Percentiles rank a stretch among this genome's conserved stretches.
These are phyloP conservation scores for Papilio xuthus DNA, from an alignment of 1,140 invertebrate genomes.

Conservation along the genomic window DNA sequence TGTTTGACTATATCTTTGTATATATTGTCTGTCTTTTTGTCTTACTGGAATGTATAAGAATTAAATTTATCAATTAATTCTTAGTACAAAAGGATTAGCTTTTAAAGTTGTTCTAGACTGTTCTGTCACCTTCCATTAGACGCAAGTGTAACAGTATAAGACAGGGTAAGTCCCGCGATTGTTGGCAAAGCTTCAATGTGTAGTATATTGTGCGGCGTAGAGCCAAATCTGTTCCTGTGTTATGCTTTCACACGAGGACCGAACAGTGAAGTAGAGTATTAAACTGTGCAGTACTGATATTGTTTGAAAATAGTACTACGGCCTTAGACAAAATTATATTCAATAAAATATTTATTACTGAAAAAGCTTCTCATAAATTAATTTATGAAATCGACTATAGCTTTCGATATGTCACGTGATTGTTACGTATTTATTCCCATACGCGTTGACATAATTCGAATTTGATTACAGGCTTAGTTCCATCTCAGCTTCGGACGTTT, in stretches of 20 bases:
- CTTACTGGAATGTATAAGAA: background rate
- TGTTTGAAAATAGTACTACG: background rate
- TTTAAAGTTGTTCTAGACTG: conserved; percentile 8
- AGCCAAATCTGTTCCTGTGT: conserved; percentile 33
- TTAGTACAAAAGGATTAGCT: conserved; percentile 14
- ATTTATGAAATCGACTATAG: too few species aligned
- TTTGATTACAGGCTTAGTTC: background rate
- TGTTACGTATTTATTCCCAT: too few species aligned
- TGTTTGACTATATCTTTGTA: background rate
- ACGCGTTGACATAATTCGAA: too few species aligned
- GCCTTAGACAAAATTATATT: too few species aligned
- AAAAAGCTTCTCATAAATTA: too few species aligned
- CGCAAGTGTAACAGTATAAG: conserved; percentile 18
- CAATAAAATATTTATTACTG: too few species aligned
- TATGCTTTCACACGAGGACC: background rate
- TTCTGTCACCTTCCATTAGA: conserved; percentile 32
- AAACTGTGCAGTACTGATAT: background rate
- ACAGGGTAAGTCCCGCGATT: conserved; percentile 31
- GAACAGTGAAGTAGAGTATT: background rate
- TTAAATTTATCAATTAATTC: background rate
- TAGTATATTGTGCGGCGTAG: conserved; percentile 10
- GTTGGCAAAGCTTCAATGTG: conserved; percentile 37
- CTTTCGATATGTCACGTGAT: too few species aligned
- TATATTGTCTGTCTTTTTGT: background rate
- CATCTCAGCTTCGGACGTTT: background rate